Evolutionary conservation across 2,888 invertebrate species (phyloP).

Genomic region (Doris montereyensis): DNA sequence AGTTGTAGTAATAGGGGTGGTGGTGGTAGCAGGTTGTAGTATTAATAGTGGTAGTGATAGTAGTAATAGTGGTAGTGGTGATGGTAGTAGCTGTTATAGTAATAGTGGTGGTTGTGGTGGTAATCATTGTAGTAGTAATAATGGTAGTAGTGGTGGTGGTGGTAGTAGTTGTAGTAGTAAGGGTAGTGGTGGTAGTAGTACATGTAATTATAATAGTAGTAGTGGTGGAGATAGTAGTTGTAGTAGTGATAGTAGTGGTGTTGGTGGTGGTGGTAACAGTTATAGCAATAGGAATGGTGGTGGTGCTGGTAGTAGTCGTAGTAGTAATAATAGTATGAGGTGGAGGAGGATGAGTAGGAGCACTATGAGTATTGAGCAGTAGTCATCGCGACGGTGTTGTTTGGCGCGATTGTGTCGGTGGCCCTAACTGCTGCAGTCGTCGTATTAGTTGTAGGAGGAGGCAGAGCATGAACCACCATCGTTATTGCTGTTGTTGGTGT

Average conservation of each 20-base stretch:
- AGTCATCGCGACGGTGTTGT: not conserved
- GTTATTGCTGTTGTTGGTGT: no score
- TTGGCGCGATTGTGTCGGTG: not conserved
- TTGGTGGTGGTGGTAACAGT: not conserved
- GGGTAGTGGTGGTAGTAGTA: not conserved
- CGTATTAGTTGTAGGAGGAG: not conserved
- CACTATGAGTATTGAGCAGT: no score
- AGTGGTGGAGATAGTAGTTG: slow-evolving; percentile 12
- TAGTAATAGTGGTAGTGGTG: slow-evolving; percentile 12
- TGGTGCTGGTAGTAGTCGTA: not conserved
- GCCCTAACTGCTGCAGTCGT: not conserved
- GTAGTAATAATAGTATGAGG: not conserved
- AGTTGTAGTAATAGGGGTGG: no score
- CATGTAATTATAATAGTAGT: not conserved
- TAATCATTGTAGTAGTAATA: slow-evolving; percentile 10
- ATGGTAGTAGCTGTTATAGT: slow-evolving; percentile 16
- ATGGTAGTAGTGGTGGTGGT: not conserved
- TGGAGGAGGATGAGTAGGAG: not conserved
- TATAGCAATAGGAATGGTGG: not conserved
- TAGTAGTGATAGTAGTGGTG: slow-evolving; percentile 13
- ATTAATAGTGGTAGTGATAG: not conserved
- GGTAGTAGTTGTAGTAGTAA: not conserved
- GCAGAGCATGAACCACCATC: not conserved
- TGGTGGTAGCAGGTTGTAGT: no score
- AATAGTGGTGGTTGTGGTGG: slow-evolving; percentile 8